These are phyloP conservation scores for Homarus gammarus DNA, from an alignment of 2,888 invertebrate genomes.

Conservation along the genomic window DNA sequence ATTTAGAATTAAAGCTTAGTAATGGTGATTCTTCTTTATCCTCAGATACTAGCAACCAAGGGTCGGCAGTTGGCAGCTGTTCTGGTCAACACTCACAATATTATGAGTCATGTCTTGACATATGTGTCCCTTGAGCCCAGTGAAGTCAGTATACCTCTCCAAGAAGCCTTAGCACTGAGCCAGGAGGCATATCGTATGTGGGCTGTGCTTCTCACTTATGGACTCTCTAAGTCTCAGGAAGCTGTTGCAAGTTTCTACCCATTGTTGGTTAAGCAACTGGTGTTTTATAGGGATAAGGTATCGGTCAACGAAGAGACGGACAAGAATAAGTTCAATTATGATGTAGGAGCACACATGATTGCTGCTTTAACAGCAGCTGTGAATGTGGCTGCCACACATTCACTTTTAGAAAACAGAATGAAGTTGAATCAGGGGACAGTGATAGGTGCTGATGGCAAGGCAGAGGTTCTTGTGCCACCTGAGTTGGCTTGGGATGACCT, in stretches of 20 bases:
- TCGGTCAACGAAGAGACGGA: constrained; percentile 81
- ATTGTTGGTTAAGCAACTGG: constrained; percentile 82
- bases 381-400: constrained; percentile 70
- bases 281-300: constrained; percentile 83
- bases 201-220: constrained; percentile 82
- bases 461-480: constrained; percentile 60
- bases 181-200: constrained; percentile 82
- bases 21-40: background rate
- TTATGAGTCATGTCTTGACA: constrained; percentile 56
- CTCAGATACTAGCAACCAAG: constrained; percentile 68
- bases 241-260: constrained; percentile 81
- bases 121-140: constrained; percentile 77
- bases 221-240: constrained; percentile 80
- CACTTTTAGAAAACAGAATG: constrained; percentile 57
- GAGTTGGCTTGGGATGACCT: constrained; percentile 61
- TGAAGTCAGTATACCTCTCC: constrained; percentile 79
- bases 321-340: constrained; percentile 80
- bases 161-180: constrained; percentile 78
- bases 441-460: constrained; percentile 76
- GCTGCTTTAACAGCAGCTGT: constrained; percentile 78
- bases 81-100: constrained; percentile 58
- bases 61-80: constrained; percentile 60
- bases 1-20: too few relatives aligned
- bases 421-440: constrained; percentile 75
- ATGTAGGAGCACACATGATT: constrained; percentile 83